Conservation (phyloP, 1,140 invertebrate species). For the Linepithema humile region DNA sequence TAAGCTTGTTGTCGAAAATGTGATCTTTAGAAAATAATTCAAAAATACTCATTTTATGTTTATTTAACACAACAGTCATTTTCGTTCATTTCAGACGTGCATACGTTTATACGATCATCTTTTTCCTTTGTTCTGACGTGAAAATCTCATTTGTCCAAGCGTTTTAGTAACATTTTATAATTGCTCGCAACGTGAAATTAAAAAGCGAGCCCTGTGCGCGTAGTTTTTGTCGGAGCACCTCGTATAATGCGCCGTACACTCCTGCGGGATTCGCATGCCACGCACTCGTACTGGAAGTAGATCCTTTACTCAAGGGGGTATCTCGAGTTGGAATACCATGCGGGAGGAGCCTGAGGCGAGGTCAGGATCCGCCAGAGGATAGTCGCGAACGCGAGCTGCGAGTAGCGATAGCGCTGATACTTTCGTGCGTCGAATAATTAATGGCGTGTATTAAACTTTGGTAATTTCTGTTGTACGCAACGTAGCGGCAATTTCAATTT, state of each 20-base stretch:
- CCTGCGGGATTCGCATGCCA: conserved; percentile 25
- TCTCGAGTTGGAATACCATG: conserved; percentile 38
- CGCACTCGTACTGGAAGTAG: conserved; percentile 36
- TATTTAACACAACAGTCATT: not conserved
- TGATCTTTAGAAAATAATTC: not conserved
- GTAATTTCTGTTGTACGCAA: not conserved
- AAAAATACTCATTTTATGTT: not conserved
- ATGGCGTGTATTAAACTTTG: not conserved
- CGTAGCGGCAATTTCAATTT: not conserved
- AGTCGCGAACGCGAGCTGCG: not conserved
- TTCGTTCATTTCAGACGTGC: too few relatives aligned
- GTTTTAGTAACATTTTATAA: not conserved
- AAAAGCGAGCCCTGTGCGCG: not conserved
- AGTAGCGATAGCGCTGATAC: conserved; percentile 27
- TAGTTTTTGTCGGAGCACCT: not conserved
- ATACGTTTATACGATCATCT: not conserved
- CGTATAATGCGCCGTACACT: not conserved
- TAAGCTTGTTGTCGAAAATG: not conserved
- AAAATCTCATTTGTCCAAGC: too few relatives aligned
- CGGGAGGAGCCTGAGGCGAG: conserved; percentile 35
- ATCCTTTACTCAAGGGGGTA: conserved; percentile 13
- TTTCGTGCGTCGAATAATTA: conserved; percentile 14
- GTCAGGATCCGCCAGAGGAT: conserved; percentile 50
- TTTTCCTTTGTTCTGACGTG: not conserved
- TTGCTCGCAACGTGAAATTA: not conserved